Conservation (phyloP, 2,888 invertebrate species). For the Embidobia sp. region DNA sequence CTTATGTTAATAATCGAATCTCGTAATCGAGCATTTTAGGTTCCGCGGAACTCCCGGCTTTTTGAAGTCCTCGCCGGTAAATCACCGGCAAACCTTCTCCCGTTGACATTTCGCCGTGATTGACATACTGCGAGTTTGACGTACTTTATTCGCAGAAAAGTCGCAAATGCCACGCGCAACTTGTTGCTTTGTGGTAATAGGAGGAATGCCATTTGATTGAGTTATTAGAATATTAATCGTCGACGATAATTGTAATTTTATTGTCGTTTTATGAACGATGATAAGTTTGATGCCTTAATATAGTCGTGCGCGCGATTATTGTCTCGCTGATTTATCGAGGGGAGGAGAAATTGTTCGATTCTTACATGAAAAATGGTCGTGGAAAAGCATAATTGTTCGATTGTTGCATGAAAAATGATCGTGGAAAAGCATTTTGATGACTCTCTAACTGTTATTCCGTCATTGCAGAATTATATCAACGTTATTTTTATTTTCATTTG, state of each 20-base stretch:
- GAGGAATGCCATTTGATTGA: conserved; percentile 9
- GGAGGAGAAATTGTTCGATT: too few species aligned
- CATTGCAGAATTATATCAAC: too few species aligned
- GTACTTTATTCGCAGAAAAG: too few species aligned
- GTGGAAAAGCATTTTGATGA: too few species aligned
- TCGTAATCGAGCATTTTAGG: conserved; percentile 31
- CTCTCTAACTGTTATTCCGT: too few species aligned
- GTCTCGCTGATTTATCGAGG: background rate
- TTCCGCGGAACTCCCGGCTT: too few species aligned
- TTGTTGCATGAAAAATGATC: too few species aligned
- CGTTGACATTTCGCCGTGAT: background rate
- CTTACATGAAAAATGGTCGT: too few species aligned
- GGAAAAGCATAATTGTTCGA: too few species aligned
- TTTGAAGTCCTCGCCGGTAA: background rate
- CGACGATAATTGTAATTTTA: conserved; percentile 7
- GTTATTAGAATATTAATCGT: conserved; percentile 23
- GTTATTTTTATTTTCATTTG: too few species aligned
- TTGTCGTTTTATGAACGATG: conserved; percentile 13
- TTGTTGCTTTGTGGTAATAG: background rate
- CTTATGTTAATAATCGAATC: conserved; percentile 42
- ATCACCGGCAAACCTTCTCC: background rate
- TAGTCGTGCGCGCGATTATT: conserved; percentile 2
- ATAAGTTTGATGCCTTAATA: conserved; percentile 12
- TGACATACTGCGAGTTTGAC: too few species aligned
- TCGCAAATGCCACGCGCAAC: conserved; percentile 14